Conservation (phyloP, 2,888 invertebrate genomes). For the Leptarthrus brevirostris region DNA sequence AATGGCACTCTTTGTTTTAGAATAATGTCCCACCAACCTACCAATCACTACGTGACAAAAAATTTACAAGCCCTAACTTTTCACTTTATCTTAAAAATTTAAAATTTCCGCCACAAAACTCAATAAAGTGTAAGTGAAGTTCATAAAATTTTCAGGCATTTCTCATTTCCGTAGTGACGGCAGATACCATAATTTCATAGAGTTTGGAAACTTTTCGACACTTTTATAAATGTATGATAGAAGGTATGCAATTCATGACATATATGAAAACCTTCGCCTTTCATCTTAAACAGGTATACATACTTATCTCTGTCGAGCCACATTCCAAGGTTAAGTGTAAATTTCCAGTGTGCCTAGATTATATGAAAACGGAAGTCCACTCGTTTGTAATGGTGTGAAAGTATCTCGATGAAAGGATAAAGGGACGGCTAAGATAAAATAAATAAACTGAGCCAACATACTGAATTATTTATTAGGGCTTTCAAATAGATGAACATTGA, state of each 20-base stretch:
- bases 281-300: not conserved
- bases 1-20: too few species aligned
- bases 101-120: too few species aligned
- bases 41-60: too few species aligned
- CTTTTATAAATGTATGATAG: not conserved
- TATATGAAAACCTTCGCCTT: not conserved
- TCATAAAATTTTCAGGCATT: not conserved
- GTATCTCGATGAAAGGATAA: slow-evolving; percentile 4
- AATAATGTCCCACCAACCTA: too few species aligned
- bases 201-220: not conserved
- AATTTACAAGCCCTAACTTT: too few species aligned
- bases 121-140: not conserved
- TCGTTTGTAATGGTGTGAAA: slow-evolving; percentile 30
- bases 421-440: slow-evolving; percentile 24
- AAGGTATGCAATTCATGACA: not conserved
- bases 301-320: not conserved
- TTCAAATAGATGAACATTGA: slow-evolving; percentile 52
- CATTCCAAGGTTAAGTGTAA: slow-evolving; percentile 13
- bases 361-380: slow-evolving; percentile 7
- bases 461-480: slow-evolving; percentile 53
- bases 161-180: not conserved
- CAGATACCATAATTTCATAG: not conserved
- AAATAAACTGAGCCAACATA: slow-evolving; percentile 48
- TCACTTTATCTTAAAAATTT: too few species aligned
- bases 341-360: not conserved